phyloP scores from a whole-genome alignment of 2,888 invertebrate species.

The Temnothorax unifasciatus region DNA sequence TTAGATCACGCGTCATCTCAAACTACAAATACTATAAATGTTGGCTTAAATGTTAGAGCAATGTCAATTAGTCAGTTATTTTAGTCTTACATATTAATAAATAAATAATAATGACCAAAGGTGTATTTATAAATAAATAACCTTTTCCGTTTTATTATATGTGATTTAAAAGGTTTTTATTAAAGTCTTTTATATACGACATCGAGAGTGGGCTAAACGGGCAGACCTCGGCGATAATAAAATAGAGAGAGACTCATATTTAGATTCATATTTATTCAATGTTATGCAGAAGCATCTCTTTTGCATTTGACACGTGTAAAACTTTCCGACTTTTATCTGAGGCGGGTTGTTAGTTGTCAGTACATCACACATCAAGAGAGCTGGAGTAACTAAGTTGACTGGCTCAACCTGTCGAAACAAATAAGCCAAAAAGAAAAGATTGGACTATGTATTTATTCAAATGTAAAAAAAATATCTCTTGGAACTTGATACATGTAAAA shows the following conservation, averaged over 20 bases:
- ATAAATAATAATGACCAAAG: not conserved
- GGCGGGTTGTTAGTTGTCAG: not conserved
- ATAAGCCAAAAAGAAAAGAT: not conserved
- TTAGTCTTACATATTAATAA: not conserved
- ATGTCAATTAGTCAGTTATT: not conserved
- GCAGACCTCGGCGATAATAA: not conserved
- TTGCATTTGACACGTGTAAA: not conserved
- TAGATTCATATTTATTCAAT: constrained; percentile 20
- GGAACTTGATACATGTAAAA: not conserved
- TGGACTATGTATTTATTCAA: constrained; percentile 25
- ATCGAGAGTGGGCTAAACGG: not conserved
- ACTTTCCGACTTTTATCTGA: not conserved
- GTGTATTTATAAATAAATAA: not conserved
- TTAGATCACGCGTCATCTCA: constrained; percentile 11
- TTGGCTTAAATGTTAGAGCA: not conserved
- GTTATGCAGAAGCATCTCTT: not conserved
- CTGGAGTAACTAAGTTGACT: not conserved
- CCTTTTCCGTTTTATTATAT: not conserved
- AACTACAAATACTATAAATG: not conserved
- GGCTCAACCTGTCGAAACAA: not conserved
- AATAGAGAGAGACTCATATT: not conserved
- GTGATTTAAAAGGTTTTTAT: not conserved
- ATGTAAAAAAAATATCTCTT: not conserved
- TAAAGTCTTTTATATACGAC: not conserved
- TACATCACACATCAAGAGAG: not conserved